Conservation (phyloP, 2,888 invertebrate species). For the Standfussiana lucernea region DNA sequence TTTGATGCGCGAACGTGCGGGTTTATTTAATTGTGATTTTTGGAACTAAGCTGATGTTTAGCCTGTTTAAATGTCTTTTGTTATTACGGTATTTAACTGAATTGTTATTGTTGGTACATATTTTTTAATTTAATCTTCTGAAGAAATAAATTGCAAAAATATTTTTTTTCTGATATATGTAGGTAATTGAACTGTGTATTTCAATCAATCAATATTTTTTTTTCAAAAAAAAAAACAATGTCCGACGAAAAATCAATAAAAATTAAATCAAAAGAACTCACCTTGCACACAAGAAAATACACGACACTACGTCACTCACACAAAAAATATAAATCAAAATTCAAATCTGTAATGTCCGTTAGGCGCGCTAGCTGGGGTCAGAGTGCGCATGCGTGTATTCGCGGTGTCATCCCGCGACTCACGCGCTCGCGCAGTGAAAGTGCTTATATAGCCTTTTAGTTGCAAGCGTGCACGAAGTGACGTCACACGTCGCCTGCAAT, state of each 20-base stretch:
- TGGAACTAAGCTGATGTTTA: not conserved
- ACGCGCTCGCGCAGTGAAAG: slow-evolving; percentile 85
- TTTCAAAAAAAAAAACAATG: not conserved
- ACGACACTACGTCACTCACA: slow-evolving; percentile 85
- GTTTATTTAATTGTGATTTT: slow-evolving; percentile 3
- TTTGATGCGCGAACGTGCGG: slow-evolving; percentile 70
- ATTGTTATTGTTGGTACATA: not conserved
- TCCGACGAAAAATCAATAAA: not conserved
- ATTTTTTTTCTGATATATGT: not conserved
- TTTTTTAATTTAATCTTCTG: not conserved
- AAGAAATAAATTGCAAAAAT: not conserved
- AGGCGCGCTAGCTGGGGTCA: slow-evolving; percentile 82
- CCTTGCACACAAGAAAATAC: slow-evolving; percentile 82
- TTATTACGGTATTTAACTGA: not conserved
- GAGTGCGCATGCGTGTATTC: slow-evolving; percentile 83
- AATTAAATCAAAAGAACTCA: slow-evolving; percentile 72
- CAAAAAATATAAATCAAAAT: slow-evolving; percentile 65
- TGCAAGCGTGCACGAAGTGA: slow-evolving; percentile 79
- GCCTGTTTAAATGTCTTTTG: not conserved
- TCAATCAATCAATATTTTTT: not conserved
- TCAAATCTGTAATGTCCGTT: slow-evolving; percentile 66
- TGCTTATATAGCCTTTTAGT: slow-evolving; percentile 88
- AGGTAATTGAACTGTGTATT: not conserved
- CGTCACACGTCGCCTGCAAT: slow-evolving; percentile 75
- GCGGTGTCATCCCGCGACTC: slow-evolving; percentile 85